Evolutionary conservation across 2,113 vertebrate genomes (phyloP), one percentile per base, ranked within the genome.

Genomic region (Sialia sialis): DNA sequence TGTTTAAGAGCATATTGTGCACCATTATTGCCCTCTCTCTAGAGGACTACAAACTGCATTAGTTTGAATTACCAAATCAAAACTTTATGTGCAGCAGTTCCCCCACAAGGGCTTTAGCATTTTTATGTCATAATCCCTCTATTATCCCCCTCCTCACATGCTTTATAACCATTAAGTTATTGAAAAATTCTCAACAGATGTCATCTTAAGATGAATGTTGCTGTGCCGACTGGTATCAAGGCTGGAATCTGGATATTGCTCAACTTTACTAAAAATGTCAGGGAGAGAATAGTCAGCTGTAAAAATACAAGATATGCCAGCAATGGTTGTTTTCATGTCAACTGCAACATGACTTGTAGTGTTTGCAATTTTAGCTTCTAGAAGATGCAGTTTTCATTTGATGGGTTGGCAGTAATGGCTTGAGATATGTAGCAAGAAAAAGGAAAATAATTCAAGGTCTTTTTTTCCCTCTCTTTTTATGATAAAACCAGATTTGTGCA

Each of bases 201-300:
- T 98, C 98, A 98, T 97, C 97, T 94, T 97, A 98, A 98, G 98
- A 98, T 98, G 98, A 98, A 98, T 98, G 98, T 98, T 98, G 96
- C 97, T 95, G 91, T 97, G 97, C 97, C 94, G 95, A 96, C 97
- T 91, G 85, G 98, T 98, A 98, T 97, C 98, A 98, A 97, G 97
- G 97, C 98, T 98, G 98, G 98, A 98, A 98, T 98, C 98, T 95
- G 97, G 98, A 98, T 95, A 95, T 95, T 96, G 97, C 96, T 98
- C 97, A 98, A 97, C 97, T 97, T 91, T 68, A 97, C 96, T 84
- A 97, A 98, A 98, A 98, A 97, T 96, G 94, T 96, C 97, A 98
- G 96, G 84, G 89, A 94, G 95, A 97, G 95, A 98, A 97, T 91
- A 97, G 97, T 98, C 98, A 98, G 98, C 98, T 98, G 96, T 96